Base-by-base conservation (phyloP, 2,113 vertebrate genomes). In the Gymnogyps californianus region DNA sequence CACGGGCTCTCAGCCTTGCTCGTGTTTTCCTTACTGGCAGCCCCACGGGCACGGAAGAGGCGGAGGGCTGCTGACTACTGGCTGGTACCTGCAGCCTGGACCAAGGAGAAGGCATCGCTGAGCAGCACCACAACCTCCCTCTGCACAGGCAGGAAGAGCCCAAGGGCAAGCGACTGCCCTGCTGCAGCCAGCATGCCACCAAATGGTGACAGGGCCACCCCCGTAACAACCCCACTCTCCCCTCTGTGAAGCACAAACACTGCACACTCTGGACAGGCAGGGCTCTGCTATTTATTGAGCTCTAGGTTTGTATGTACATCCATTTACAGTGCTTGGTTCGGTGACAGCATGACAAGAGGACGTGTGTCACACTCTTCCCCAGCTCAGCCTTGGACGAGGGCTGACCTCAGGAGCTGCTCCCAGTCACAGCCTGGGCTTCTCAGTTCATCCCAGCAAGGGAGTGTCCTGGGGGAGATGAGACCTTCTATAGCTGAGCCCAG, bases 251-350 rank as follows among this genome's bases (percentile, higher is more conserved):
- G 71, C 58, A 91, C 65, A 75, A 88, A 91, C 26, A 34, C 28
- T 4, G 66, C 82, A 94, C 54, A 31, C 58, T 29, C 38, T 0
- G 0, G 47, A 34, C 42, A 75, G 62, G 57, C 9, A 8, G 82
- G 89, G 82, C 66, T 90, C 89, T 79, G 70, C 87, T 93, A 54
- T 97, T 96, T 95, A 97, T 91, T 97, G 92, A 95, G 82, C 66
- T 93, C 85, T 79, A 62, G 78, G 72, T 79, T 67, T 72, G 40
- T 91, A 95, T 76, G 62, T 94, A 95, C 91, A 97, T 36, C 84
- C 87, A 70, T 58, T 85, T 85, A 84, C 93, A 87, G 86, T 26
- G 87, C 95, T 95, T 9, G 70, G 90, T 61, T 77, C 1, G 6
- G 93, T 54, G 75, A 87, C 77, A 58, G 80, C 1, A 6, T 44